Evolutionary conservation across 92 coral and sea anemone genomes (phyloP).

Genomic region (Desmophyllum pertusum): DNA sequence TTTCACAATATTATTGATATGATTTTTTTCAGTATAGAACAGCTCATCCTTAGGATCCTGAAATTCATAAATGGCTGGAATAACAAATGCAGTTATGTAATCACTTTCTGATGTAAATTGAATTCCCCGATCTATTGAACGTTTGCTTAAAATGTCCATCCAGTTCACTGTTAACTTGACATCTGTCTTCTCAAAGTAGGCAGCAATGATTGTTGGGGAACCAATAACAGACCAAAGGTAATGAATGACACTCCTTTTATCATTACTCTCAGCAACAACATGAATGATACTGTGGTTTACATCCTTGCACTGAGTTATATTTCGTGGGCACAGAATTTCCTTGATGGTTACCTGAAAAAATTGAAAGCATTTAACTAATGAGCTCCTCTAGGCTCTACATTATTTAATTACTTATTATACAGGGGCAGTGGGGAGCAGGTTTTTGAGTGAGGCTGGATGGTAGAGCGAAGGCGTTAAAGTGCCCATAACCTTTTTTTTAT

Average conservation of each 20-base stretch:
- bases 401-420: no score
- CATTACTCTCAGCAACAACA: conserved; percentile 60
- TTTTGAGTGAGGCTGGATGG: no score
- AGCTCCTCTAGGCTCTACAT: neutral
- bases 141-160: neutral
- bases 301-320: neutral
- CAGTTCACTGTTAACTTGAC: conserved; percentile 11
- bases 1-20: conserved; percentile 3
- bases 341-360: conserved; percentile 31
- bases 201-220: conserved; percentile 85
- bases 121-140: conserved; percentile 33
- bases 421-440: no score
- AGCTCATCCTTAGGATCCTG: conserved; percentile 81
- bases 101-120: conserved; percentile 47
- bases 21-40: conserved; percentile 34
- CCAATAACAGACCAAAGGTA: conserved; percentile 85
- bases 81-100: conserved; percentile 71
- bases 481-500: no score
- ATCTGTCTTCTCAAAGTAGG: conserved; percentile 50
- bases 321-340: neutral
- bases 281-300: conserved; percentile 41
- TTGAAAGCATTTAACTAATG: neutral
- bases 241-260: conserved; percentile 73
- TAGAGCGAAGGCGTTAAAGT: no score
- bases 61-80: conserved; percentile 75